Percentiles rank a stretch among this genome's conserved stretches.
Evolutionary conservation across 2,888 invertebrate genomes (phyloP).

Genomic region (Teleogryllus oceanicus): DNA sequence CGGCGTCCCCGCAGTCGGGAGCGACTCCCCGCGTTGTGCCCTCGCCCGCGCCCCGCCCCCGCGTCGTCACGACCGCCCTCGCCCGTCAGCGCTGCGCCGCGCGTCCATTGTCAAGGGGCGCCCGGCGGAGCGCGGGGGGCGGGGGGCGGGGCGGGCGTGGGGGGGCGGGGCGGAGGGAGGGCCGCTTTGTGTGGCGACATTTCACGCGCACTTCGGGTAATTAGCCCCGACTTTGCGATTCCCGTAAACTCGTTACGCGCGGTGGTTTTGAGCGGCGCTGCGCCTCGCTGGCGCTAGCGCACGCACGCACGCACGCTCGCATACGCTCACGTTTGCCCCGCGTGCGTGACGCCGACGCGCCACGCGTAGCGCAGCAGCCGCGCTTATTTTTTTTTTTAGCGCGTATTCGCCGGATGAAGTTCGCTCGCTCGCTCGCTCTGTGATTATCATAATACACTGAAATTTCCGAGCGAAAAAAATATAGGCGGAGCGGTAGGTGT

Average conservation of each 20-base stretch:
- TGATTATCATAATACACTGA: no score
- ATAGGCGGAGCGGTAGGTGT: no score
- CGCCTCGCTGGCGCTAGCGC: neutral
- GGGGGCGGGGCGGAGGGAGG: neutral
- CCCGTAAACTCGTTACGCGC: constrained; percentile 2
- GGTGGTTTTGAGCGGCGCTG: neutral
- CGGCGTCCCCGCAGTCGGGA: neutral
- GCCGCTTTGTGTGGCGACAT: neutral
- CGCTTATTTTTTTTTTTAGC: no score
- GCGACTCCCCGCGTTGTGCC: neutral
- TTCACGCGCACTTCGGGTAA: neutral
- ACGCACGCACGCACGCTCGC: neutral
- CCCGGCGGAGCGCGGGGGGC: neutral
- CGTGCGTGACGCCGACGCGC: no score
- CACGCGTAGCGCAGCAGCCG: no score
- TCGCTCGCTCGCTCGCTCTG: no score
- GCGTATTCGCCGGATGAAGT: no score
- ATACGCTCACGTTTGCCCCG: neutral
- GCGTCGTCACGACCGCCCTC: no score
- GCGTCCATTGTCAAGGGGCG: constrained; percentile 4
- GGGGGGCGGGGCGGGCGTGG: neutral
- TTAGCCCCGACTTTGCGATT: constrained; percentile 6
- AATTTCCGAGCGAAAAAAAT: no score
- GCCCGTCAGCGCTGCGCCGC: neutral
- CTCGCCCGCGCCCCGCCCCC: neutral